These are phyloP conservation scores for Corapipo altera DNA, from an alignment of 2,113 vertebrate genomes.

Conservation along the genomic window DNA sequence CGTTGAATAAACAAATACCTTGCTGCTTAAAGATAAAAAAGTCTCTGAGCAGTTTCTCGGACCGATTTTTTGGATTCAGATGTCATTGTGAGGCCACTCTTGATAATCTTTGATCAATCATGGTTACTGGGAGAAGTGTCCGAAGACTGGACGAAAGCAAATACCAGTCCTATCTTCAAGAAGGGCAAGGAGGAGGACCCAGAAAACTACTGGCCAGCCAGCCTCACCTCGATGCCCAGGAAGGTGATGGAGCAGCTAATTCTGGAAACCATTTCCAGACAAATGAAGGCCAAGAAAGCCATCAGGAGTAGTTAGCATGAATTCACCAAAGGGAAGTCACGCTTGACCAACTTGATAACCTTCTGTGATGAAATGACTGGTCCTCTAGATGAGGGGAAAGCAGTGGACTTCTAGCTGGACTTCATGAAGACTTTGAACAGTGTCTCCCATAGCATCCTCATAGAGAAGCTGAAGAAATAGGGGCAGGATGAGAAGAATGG, in stretches of 20 bases:
- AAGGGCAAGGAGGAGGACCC: not conserved
- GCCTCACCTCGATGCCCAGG: not conserved
- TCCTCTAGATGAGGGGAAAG: not conserved
- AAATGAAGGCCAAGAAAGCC: not conserved
- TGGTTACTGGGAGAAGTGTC: not conserved
- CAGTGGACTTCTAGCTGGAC: not conserved
- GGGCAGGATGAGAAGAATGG: not conserved
- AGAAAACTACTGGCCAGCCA: not conserved
- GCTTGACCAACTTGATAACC: not conserved
- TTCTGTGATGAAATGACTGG: not conserved
- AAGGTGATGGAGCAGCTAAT: not conserved
- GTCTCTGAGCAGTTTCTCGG: too few species aligned
- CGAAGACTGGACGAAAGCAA: not conserved
- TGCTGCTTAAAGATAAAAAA: too few species aligned
- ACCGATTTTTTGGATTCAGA: too few species aligned
- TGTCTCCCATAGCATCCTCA: not conserved
- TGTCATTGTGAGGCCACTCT: not conserved
- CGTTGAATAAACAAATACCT: too few species aligned
- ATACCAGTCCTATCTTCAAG: not conserved
- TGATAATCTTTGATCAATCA: not conserved
- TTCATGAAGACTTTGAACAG: not conserved
- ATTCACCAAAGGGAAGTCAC: not conserved
- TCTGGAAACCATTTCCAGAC: not conserved
- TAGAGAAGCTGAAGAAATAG: not conserved
- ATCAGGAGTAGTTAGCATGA: not conserved